These are phyloP conservation scores for Conus ventricosus DNA, from an alignment of 1,140 invertebrate species.

Conservation along the genomic window DNA sequence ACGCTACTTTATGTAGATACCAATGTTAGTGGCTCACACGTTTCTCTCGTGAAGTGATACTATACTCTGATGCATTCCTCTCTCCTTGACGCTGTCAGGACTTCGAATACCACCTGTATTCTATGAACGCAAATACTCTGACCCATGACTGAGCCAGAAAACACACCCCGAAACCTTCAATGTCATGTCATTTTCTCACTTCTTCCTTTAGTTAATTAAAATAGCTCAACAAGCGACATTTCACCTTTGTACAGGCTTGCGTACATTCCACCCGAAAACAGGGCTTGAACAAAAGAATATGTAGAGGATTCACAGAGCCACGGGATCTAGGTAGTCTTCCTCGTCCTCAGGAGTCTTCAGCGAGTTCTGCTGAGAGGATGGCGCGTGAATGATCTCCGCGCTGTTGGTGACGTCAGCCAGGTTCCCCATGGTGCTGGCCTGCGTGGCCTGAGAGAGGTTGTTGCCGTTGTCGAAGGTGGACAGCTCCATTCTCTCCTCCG, in stretches of 20 bases:
- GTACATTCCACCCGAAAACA: not conserved
- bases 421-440: conserved; percentile 3
- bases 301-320: conserved; percentile 29
- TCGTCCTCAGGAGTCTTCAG: conserved; percentile 34
- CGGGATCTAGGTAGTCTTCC: conserved; percentile 41
- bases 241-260: not conserved
- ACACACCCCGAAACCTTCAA: no score
- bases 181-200: no score
- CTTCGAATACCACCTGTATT: no score
- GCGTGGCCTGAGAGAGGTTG: not conserved
- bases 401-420: not conserved
- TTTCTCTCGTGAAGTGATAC: no score
- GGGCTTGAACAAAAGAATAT: not conserved
- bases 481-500: conserved; percentile 49
- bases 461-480: conserved; percentile 41
- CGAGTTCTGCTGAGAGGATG: not conserved
- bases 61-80: no score
- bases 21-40: no score
- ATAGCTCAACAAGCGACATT: no score
- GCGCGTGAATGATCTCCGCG: conserved; percentile 15
- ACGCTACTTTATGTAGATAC: no score
- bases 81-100: no score
- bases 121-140: no score
- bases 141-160: no score
- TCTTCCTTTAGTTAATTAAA: no score